Base-by-base conservation (phyloP, 1,140 invertebrate species). In the Cotesia chilonis region DNA sequence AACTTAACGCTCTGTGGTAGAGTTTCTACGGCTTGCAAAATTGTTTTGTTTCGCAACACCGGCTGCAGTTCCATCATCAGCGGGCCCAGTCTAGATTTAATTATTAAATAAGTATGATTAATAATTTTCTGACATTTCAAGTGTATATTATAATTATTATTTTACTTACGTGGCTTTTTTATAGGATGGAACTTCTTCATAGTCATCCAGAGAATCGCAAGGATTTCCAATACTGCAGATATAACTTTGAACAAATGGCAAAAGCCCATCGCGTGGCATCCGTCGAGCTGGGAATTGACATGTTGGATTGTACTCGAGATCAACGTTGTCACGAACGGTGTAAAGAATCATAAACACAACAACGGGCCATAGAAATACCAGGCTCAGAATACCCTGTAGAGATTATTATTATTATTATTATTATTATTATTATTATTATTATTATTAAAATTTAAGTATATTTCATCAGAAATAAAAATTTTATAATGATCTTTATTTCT, bases 171-270 rank as follows among this genome's bases (percentile, higher is more conserved):
- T 90, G 20, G 91, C 88, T 60, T 89, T 89, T 67, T 87, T 84
- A 79, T 88, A 91, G 17, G 85, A 81, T n/a, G 90, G 90, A 77
- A 91, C 87, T 75, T 90, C 88, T 73, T 90, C 87, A 79, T 89
- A 91, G 65, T 89, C 80, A 51, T 89, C 85, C 35, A 91, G 78
- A 0, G 84, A 80, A 1, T 87, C 82, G 75, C 91, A 92, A 3
- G 90, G 87, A 77, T 91, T 92, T 78, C 90, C 89, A 47, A 91
- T 83, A 74, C 87, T 90, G 80, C 91, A 92, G 35, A 92, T 88
- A 76, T 91, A 92, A 14, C 90, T 91, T 78, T 91, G 91, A 20
- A 91, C 85, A 76, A 91, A 91, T 1, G 88, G 89, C 12, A 91
- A 75, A 35, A 92, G 79, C 3, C 90, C 90, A 72, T 88, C 85